Base-by-base conservation (phyloP, 2,888 invertebrate genomes). In the Pristionchus maxplancki region DNA sequence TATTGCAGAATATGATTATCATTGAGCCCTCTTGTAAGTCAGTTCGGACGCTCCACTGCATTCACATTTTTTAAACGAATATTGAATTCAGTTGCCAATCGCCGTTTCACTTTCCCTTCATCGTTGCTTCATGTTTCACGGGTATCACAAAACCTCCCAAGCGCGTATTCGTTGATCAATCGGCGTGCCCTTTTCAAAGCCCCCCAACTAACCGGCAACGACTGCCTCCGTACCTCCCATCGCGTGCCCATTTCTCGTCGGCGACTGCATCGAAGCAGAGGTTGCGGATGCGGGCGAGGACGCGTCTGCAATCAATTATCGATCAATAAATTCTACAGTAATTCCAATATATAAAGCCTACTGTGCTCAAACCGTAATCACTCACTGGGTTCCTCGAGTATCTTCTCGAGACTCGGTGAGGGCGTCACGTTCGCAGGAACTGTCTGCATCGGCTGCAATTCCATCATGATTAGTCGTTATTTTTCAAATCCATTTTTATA, bases 401-500 rank as follows among this genome's bases (percentile, higher is more conserved):
- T 92, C 78, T 90, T 88, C 81, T 92, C 92, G 31, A 92, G 88
- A 6, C 91, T 91, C 6, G 90, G 90, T 31, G 91, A 91, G 0
- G 92, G 91, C 0, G 92, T 91, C 40, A 92, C 89, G 53, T 91
- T 92, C 17, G 91, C 90, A 15, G 92, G 92, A 89, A 92, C 91
- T 44, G 91, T 91, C 67, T 92, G 92, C 58, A 92, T 92, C 1
- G 92, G 92, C 74, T 91, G 81, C 40, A 81, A 88, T 6, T 28
- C 44, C 82, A 37, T 67, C 58, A 58, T 58, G 11, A 6, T 53
- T 8, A 88, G 62, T 20, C 88, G 37, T 71, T 85, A 87, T n/a
- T n/a, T n/a, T n/a, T n/a, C n/a, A n/a, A n/a, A n/a, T n/a, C n/a
- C n/a, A n/a, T n/a, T n/a, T n/a, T n/a, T n/a, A n/a, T n/a, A n/a